phyloP scores from a whole-genome alignment of 2,113 vertebrate species.

The Cnemophilus loriae region DNA sequence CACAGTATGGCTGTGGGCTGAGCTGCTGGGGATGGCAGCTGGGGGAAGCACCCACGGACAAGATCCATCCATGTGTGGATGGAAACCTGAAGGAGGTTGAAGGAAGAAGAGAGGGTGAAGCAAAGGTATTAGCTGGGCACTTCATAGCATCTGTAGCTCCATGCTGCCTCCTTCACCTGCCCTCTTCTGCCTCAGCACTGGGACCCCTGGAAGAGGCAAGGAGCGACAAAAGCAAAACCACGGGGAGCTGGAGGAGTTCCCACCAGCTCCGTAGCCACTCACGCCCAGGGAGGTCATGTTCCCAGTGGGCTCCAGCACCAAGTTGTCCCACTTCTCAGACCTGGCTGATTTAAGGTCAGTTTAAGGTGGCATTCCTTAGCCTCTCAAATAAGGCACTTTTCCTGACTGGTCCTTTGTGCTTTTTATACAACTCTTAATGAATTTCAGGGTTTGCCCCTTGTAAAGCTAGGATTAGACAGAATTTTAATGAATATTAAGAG shows the following conservation, averaged over 20 bases:
- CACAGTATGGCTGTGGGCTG: neutral
- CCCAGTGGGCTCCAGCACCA: neutral
- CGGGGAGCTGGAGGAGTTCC: neutral
- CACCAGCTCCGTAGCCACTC: neutral
- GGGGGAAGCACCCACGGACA: rapidly evolving
- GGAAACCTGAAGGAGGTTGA: neutral
- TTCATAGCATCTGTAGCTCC: neutral
- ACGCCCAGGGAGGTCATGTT: neutral
- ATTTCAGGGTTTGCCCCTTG: neutral
- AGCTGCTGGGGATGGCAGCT: neutral
- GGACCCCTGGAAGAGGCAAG: neutral
- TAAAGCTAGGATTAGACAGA: neutral
- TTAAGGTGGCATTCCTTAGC: neutral
- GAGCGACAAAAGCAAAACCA: neutral
- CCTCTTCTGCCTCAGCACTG: neutral
- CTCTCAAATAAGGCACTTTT: neutral
- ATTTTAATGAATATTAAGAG: slow-evolving; percentile 27
- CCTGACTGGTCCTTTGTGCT: neutral
- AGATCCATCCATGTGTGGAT: rapidly evolving
- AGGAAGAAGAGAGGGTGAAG: neutral
- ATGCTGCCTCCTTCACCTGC: neutral
- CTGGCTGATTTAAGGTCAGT: neutral
- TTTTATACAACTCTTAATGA: neutral
- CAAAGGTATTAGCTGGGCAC: neutral
- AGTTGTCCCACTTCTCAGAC: neutral